phyloP scores from a whole-genome alignment of 2,797 vertebrate genomes.

The Hemibagrus guttatus region DNA sequence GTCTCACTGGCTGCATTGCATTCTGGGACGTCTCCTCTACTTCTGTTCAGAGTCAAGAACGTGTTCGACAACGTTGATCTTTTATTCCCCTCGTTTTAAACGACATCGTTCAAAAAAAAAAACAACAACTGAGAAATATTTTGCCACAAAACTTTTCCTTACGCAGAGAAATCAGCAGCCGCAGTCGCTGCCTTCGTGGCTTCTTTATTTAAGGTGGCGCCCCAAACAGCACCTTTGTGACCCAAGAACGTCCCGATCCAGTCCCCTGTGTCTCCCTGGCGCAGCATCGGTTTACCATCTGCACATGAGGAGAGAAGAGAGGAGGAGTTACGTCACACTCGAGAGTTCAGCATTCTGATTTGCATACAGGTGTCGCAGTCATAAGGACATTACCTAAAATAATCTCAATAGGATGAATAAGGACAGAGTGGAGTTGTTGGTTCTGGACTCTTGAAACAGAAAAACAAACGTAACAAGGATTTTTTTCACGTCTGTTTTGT shows the following conservation, averaged over 20 bases:
- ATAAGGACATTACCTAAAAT: background rate
- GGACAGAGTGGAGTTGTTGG: accelerated
- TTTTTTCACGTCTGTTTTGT: background rate
- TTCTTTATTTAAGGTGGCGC: conserved; percentile 93
- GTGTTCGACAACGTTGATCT: too few relatives aligned
- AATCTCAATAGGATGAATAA: background rate
- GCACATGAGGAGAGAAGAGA: background rate
- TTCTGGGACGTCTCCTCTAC: background rate
- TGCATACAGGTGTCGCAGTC: background rate
- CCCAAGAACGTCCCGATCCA: conserved; percentile 99
- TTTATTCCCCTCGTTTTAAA: too few relatives aligned
- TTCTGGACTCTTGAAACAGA: background rate
- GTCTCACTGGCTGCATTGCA: background rate
- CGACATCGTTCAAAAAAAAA: too few relatives aligned
- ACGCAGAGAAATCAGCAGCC: conserved; percentile 97
- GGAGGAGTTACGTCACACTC: background rate
- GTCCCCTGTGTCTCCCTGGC: conserved; percentile 98
- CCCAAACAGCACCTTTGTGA: conserved; percentile 99
- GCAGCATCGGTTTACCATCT: conserved; percentile 99
- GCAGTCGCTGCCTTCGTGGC: conserved; percentile 97
- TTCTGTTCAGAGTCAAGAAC: too few relatives aligned
- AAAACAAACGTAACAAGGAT: background rate
- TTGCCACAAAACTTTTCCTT: too few relatives aligned
- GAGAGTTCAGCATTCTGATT: background rate
- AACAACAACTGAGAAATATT: too few relatives aligned